phyloP scores from a whole-genome alignment of 2,797 vertebrate genomes.

The Platalea minor region DNA sequence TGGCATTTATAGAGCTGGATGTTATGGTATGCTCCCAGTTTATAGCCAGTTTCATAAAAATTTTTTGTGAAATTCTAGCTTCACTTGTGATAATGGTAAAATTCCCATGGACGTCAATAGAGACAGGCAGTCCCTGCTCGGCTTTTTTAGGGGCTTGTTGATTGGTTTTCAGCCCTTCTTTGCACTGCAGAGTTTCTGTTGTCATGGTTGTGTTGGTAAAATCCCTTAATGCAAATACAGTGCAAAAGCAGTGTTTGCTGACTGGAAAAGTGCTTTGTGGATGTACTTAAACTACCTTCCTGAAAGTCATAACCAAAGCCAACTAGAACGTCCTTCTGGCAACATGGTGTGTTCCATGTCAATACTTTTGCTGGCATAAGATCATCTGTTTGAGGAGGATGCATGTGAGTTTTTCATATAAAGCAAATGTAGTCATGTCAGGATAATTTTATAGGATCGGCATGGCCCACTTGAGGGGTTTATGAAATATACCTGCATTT shows the following conservation, averaged over 20 bases:
- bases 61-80: background rate
- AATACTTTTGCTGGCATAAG: background rate
- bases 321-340: background rate
- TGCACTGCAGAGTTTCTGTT: background rate
- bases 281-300: background rate
- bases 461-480: background rate
- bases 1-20: background rate
- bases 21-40: background rate
- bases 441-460: accelerated
- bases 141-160: background rate
- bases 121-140: background rate
- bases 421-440: background rate
- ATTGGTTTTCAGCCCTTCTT: background rate
- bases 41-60: background rate
- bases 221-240: background rate
- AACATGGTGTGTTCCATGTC: background rate
- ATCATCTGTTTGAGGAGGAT: background rate
- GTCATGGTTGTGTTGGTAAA: background rate
- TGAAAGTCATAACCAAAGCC: background rate
- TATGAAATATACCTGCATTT: background rate
- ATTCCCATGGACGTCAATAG: background rate
- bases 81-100: background rate
- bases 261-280: background rate
- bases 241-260: background rate
- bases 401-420: background rate